Evolutionary conservation across 1,140 invertebrate species (phyloP), one percentile per base, ranked within the genome.

Genomic region (Polypedilum pembai): DNA sequence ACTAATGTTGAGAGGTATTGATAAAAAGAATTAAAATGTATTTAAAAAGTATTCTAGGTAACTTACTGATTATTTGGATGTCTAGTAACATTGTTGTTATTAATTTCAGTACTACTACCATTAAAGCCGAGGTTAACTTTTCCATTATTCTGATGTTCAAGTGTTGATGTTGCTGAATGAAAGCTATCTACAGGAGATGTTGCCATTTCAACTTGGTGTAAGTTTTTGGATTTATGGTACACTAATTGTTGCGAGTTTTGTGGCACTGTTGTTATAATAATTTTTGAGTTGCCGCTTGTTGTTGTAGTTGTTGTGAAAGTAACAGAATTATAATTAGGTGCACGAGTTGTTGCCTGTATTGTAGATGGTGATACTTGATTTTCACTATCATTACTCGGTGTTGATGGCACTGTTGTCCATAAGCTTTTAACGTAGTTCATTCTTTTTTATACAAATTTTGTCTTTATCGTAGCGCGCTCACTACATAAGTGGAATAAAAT

Each of bases 361-460:
- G 45, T 12, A 56, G 12, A 15, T 56, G 45, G 12, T 15, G 7
- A n/a, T 4, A n/a, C 3, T 56, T 56, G 45, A 4, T n/a, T 15
- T 45, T 12, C 45, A n/a, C n/a, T n/a, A 56, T n/a, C 12, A 56
- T 56, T 56, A n/a, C 3, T 12, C 12, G 45, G 15, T 56, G 45
- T 56, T n/a, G 45, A n/a, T 15, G 45, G 12, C 12, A 56, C 45
- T 12, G 45, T n/a, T n/a, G 45, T n/a, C 45, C 45, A 56, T n/a
- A 56, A 56, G 45, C 45, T 56, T 56, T 56, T 56, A 56, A 56
- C 45, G 10, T n/a, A 56, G 45, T 56, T 56, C 45, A 56, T 56
- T 56, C 41, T 56, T 15, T 56, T 56, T n/a, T 33, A 33, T 56
- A 15, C 2, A 8, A 45, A 1, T 56, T 56, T 56, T 3, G 24